Evolutionary conservation across 1,140 invertebrate species (phyloP), one percentile per base, ranked within the genome.

Genomic region (Solenopsis fugax): DNA sequence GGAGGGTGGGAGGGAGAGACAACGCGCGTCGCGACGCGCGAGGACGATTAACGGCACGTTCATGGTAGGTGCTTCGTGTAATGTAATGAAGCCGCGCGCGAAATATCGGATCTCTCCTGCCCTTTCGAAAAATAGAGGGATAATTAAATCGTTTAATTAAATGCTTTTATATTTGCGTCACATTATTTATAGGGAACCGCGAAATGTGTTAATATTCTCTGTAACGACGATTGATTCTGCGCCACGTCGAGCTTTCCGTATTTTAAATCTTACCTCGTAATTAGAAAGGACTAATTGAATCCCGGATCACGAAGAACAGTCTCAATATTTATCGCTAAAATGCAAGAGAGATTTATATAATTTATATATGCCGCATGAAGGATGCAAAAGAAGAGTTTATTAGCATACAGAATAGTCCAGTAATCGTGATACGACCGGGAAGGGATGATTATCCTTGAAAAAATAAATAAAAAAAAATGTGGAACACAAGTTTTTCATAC

Each of bases 101-200:
- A 58, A 73, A 72, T 73, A 82, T 82, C 80, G 67, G 37, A 7
- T 73, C 37, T 50, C 67, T 18, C 65, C 65, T 4, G 41, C 24
- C 16, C 34, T 48, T 34, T 48, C 54, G 41, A 56, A 71, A 56
- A 54, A 41, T 41, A 69, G 34, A 45, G 37, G 67, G 69, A 60
- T 48, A 71, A 81, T 84, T 84, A 29, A 82, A 41, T 73, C 80
- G 34, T 84, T 84, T 60, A 75, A 60, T 84, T 48, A 16, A 72
- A 62, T 50, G 80, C 45, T 60, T 60, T 75, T 54, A 71, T 21
- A 73, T 48, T 71, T 45, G 80, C 69, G 54, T 34, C 6, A 18
- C 48, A 18, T 72, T 48, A 56, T 81, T 41, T 54, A 48, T 24
- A 16, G 34, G 37, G n/a, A 41, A 37, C 34, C n/a, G 45, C n/a